Percentiles rank a stretch among this genome's conserved stretches.
These are phyloP conservation scores for Neotoma lepida DNA, from an alignment of 2,113 vertebrate species.

Conservation along the genomic window DNA sequence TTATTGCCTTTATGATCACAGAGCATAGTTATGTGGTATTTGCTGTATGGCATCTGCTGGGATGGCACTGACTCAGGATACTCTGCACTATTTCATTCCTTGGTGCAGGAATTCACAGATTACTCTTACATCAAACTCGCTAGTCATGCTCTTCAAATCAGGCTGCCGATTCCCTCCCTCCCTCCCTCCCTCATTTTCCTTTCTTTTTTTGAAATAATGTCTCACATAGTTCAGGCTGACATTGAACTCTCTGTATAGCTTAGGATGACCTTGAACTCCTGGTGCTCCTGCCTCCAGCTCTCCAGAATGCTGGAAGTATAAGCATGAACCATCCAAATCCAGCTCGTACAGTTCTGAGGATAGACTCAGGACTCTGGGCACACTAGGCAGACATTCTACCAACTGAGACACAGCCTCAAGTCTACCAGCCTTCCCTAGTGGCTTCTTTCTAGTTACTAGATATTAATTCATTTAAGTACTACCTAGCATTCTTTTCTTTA, in stretches of 20 bases:
- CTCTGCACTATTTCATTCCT: not conserved
- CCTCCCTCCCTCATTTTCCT: no score
- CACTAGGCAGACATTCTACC: not conserved
- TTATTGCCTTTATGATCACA: not conserved
- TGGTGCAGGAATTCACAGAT: not conserved
- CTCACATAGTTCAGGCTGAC: not conserved
- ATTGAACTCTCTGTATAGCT: not conserved
- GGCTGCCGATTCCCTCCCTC: not conserved
- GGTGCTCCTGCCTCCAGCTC: not conserved
- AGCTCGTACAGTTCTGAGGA: no score
- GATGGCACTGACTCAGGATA: not conserved
- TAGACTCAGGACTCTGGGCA: no score
- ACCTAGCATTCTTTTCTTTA: not conserved
- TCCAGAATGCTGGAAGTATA: not conserved
- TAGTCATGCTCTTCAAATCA: not conserved
- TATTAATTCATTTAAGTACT: constrained; percentile 6
- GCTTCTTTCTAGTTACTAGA: not conserved
- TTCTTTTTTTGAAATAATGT: not conserved
- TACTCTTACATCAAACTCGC: not conserved
- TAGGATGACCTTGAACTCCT: not conserved
- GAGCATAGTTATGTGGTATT: not conserved
- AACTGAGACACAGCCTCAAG: not conserved
- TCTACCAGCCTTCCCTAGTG: not conserved
- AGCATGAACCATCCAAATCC: not conserved
- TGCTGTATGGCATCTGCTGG: not conserved